Evolutionary conservation across 2,888 invertebrate genomes (phyloP).

Genomic region (Netelia fuscicornis): DNA sequence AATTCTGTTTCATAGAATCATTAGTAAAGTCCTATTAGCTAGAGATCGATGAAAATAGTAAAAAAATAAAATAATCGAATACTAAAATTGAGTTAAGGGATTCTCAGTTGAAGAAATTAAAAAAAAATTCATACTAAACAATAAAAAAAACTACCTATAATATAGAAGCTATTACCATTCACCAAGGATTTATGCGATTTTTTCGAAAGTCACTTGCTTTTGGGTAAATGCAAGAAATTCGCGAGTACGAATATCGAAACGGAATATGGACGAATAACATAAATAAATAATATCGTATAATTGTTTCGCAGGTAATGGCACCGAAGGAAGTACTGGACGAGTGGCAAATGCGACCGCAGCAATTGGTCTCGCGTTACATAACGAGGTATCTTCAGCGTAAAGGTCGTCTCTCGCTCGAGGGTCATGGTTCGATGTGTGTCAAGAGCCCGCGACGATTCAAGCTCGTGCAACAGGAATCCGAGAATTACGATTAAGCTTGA

Average conservation of each 20-base stretch:
- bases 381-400: conserved; percentile 92
- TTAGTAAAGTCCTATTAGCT: too few species aligned
- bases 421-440: conserved; percentile 92
- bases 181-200: too few species aligned
- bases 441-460: conserved; percentile 95
- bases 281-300: neutral
- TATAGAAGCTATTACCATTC: too few species aligned
- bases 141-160: too few species aligned
- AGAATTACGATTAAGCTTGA: conserved; percentile 92
- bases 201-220: too few species aligned
- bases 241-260: neutral
- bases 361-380: conserved; percentile 93
- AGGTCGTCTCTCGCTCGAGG: conserved; percentile 89
- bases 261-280: neutral
- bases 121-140: too few species aligned
- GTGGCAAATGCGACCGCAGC: conserved; percentile 96
- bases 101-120: too few species aligned
- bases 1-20: too few species aligned
- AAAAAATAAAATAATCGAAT: too few species aligned
- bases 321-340: conserved; percentile 95
- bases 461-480: conserved; percentile 95
- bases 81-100: too few species aligned
- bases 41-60: too few species aligned
- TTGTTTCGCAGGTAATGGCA: conserved; percentile 89
- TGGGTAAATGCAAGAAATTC: neutral